These are phyloP conservation scores for Globia sparganii DNA, from an alignment of 2,888 invertebrate genomes.

Conservation along the genomic window DNA sequence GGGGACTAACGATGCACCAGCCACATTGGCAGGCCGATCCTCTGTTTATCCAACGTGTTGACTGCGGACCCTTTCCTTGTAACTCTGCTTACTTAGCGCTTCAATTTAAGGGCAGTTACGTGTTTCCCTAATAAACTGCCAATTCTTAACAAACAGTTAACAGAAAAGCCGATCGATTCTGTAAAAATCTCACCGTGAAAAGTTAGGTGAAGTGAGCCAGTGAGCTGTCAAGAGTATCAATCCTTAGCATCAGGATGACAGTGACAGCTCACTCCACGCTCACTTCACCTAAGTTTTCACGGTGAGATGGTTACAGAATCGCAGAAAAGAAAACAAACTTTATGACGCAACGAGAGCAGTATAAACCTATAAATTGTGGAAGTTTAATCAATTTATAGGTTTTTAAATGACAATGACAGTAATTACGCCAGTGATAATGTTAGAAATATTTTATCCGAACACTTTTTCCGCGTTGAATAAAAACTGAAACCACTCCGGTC, in stretches of 20 bases:
- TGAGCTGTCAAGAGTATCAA: too few relatives aligned
- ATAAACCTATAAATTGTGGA: not conserved
- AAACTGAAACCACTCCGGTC: conserved; percentile 69
- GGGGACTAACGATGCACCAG: conserved; percentile 10
- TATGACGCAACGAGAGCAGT: conserved; percentile 4
- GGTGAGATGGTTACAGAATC: too few relatives aligned
- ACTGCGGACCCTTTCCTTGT: conserved; percentile 31
- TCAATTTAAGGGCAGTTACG: conserved; percentile 37
- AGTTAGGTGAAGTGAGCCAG: too few relatives aligned
- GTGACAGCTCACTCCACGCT: too few relatives aligned
- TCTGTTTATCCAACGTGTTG: conserved; percentile 27
- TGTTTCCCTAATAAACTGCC: conserved; percentile 16
- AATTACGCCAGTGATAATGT: conserved; percentile 39
- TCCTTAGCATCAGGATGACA: too few relatives aligned
- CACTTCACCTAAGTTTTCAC: too few relatives aligned
- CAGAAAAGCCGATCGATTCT: too few relatives aligned
- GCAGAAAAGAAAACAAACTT: conserved; percentile 22
- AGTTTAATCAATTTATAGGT: conserved; percentile 2
- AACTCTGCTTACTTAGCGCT: conserved; percentile 35
- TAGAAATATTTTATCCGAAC: conserved; percentile 31
- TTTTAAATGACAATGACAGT: conserved; percentile 37
- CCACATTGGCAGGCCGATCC: conserved; percentile 4
- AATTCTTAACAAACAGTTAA: conserved; percentile 2
- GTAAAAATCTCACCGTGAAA: too few relatives aligned
- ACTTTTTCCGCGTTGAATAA: conserved; percentile 49